Evolutionary conservation across 2,113 vertebrate species (phyloP).

Genomic region (Phocoena phocoena): DNA sequence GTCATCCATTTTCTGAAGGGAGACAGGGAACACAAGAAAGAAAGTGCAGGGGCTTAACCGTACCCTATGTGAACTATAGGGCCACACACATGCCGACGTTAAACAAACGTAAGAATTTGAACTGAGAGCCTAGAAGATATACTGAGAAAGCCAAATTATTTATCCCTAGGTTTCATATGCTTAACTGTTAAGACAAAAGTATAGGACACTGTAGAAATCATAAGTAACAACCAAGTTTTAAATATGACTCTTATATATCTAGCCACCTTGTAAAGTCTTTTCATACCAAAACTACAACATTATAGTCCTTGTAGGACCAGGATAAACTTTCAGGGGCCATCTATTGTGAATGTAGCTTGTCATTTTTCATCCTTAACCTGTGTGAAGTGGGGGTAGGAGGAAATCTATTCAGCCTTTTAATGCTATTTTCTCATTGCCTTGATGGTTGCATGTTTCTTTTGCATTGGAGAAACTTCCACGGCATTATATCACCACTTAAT

Average conservation of each 20-base stretch:
- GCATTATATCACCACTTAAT: not conserved
- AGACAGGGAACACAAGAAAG: not conserved
- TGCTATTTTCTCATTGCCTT: not conserved
- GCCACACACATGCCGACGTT: not conserved
- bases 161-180: not conserved
- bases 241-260: not conserved
- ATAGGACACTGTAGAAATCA: not conserved
- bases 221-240: not conserved
- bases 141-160: not conserved
- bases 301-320: not conserved
- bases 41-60: not conserved
- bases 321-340: not conserved
- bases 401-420: not conserved
- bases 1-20: not conserved
- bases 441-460: not conserved
- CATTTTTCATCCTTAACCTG: not conserved
- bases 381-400: not conserved
- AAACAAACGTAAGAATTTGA: not conserved
- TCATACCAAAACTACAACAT: not conserved
- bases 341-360: not conserved
- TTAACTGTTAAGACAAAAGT: conserved; percentile 1
- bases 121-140: not conserved
- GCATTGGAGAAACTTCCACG: not conserved
- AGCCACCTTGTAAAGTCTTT: not conserved
- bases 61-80: not conserved